A percentile compares a stretch with the other conserved stretches of the same genome.
phyloP scores from a whole-genome alignment of 2,113 vertebrate species.

The Microtus ochrogaster region DNA sequence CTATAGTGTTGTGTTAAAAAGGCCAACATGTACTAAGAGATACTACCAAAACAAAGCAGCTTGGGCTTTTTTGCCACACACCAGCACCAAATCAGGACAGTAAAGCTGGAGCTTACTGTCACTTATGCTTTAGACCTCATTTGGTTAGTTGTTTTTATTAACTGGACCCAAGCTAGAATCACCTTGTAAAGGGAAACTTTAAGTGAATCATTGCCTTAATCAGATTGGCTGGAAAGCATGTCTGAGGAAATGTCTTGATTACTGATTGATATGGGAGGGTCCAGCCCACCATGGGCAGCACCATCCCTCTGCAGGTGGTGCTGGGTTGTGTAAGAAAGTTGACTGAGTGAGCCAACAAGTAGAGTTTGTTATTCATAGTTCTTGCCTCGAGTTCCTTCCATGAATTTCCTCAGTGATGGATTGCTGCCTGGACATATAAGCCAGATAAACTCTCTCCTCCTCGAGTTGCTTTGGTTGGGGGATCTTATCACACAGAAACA shows the following conservation, averaged over 20 bases:
- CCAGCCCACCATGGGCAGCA: not conserved
- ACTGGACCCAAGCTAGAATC: not conserved
- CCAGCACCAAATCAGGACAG: not conserved
- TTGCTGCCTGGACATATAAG: not conserved
- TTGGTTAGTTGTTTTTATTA: not conserved
- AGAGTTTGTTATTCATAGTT: too few relatives aligned
- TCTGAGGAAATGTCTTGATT: not conserved
- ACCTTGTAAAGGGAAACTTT: too few relatives aligned
- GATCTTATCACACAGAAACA: not conserved
- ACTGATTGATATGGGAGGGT: not conserved
- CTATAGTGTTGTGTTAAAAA: not conserved
- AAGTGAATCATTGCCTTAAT: not conserved
- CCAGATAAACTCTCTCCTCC: too few relatives aligned
- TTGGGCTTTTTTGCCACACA: not conserved
- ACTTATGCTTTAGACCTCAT: not conserved
- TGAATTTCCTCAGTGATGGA: not conserved
- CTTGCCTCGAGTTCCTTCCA: not conserved
- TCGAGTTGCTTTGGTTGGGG: not conserved
- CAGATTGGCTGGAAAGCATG: not conserved
- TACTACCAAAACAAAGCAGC: not conserved
- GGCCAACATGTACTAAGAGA: not conserved
- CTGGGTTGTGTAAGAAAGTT: not conserved
- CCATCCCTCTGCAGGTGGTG: too few relatives aligned
- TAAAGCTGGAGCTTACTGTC: not conserved
- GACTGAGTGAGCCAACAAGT: not conserved